Percentiles rank a stretch among this genome's conserved stretches.
phyloP scores from a whole-genome alignment of 2,888 invertebrate genomes.

The Drosophila kokeensis region DNA sequence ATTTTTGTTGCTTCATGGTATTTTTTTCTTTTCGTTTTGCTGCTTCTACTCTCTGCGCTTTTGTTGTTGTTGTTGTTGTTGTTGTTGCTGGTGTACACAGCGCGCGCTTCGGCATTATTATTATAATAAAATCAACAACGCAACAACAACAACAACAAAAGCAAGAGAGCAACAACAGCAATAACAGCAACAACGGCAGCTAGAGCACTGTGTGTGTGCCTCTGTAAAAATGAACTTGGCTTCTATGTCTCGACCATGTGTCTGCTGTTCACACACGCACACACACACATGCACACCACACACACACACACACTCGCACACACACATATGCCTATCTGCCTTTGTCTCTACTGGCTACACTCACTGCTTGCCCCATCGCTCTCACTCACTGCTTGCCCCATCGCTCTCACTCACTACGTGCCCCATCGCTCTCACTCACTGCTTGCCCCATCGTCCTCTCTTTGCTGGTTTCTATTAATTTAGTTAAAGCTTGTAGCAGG shows the following conservation, averaged over 20 bases:
- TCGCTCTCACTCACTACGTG: neutral
- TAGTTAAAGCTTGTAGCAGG: slow-evolving; percentile 56
- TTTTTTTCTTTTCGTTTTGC: slow-evolving; percentile 20
- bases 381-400: neutral
- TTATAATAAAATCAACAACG: slow-evolving; percentile 74
- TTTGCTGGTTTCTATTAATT: slow-evolving; percentile 64
- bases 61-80: slow-evolving; percentile 20
- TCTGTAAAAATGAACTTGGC: slow-evolving; percentile 58
- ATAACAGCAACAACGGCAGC: slow-evolving; percentile 8
- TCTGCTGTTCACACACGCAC: slow-evolving; percentile 28
- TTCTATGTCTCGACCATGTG: slow-evolving; percentile 56
- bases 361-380: neutral
- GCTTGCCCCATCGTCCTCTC: neutral
- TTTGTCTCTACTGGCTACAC: slow-evolving; percentile 2
- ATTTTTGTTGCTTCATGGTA: slow-evolving; percentile 59
- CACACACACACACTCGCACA: neutral
- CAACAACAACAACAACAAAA: slow-evolving; percentile 23
- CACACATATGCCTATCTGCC: neutral
- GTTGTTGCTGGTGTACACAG: slow-evolving; percentile 22
- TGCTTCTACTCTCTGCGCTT: slow-evolving; percentile 1
- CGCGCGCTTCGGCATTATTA: slow-evolving; percentile 63
- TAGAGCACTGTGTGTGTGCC: slow-evolving; percentile 3
- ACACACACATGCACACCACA: neutral
- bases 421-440: neutral
- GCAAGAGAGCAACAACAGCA: neutral